Percentiles rank a stretch among this genome's conserved stretches.
These are phyloP conservation scores for Sabatieria punctata DNA, from an alignment of 2,888 invertebrate genomes.

Conservation along the genomic window DNA sequence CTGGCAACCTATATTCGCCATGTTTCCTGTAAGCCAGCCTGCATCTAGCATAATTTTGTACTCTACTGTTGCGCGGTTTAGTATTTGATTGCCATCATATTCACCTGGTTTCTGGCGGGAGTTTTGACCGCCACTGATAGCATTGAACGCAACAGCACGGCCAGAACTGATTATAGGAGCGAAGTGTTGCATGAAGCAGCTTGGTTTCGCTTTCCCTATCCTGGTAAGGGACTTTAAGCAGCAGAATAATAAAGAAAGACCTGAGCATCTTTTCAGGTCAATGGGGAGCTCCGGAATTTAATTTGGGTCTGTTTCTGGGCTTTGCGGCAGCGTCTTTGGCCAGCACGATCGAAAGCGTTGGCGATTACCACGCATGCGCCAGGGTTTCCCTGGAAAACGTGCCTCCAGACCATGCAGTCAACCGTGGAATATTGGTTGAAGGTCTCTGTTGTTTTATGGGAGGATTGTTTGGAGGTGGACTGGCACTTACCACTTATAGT, in stretches of 20 bases:
- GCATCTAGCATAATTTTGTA: background rate
- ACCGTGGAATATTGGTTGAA: slow-evolving; percentile 65
- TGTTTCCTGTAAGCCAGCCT: slow-evolving; percentile 8
- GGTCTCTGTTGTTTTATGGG: no score
- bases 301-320: no score
- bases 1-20: slow-evolving; percentile 4
- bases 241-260: no score
- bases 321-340: no score
- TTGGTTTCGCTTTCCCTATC: slow-evolving; percentile 43
- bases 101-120: slow-evolving; percentile 58
- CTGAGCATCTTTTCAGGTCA: no score
- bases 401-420: slow-evolving; percentile 68
- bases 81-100: slow-evolving; percentile 48
- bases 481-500: no score
- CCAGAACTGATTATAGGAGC: slow-evolving; percentile 29
- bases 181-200: slow-evolving; percentile 23
- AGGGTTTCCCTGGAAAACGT: slow-evolving; percentile 50
- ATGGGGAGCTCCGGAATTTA: no score
- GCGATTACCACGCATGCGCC: slow-evolving; percentile 80
- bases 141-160: slow-evolving; percentile 39
- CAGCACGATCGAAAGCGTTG: no score
- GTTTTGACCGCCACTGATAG: slow-evolving; percentile 49
- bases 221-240: no score
- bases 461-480: no score
- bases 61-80: slow-evolving; percentile 8